A percentile compares a stretch with the other conserved stretches of the same genome.
phyloP scores from a whole-genome alignment of 2,888 invertebrate genomes.

The Cybosia mesomella region DNA sequence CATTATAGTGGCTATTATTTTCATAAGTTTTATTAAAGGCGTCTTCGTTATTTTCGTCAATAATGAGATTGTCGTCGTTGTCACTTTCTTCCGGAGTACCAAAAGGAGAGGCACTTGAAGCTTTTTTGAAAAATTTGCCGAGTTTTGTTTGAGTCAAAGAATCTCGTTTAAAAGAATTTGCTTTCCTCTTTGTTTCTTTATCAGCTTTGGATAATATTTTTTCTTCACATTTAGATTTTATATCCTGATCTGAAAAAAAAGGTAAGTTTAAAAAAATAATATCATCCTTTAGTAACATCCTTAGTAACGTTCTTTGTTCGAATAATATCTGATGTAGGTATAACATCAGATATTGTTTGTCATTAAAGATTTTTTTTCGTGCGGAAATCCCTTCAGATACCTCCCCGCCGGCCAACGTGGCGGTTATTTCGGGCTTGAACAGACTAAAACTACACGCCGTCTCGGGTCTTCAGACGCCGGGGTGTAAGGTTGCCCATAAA shows the following conservation, averaged over 20 bases:
- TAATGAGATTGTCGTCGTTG: slow-evolving; percentile 64
- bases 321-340: neutral
- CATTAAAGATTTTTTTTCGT: too few species aligned
- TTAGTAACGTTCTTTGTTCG: neutral
- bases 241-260: slow-evolving; percentile 52
- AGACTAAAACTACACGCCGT: too few species aligned
- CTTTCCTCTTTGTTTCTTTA: slow-evolving; percentile 78
- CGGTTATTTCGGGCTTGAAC: too few species aligned
- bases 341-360: neutral
- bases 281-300: too few species aligned
- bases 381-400: too few species aligned
- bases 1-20: slow-evolving; percentile 47
- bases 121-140: slow-evolving; percentile 75
- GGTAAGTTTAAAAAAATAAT: neutral
- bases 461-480: too few species aligned
- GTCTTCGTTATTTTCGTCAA: slow-evolving; percentile 64
- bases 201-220: slow-evolving; percentile 77
- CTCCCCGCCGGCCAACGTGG: too few species aligned
- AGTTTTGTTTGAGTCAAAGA: slow-evolving; percentile 81
- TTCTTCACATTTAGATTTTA: slow-evolving; percentile 58
- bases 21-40: slow-evolving; percentile 47
- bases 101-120: slow-evolving; percentile 61
- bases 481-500: too few species aligned
- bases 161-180: slow-evolving; percentile 82
- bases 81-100: slow-evolving; percentile 66